Percentiles rank a stretch among this genome's conserved stretches.
Evolutionary conservation across 2,113 vertebrate species (phyloP).

Genomic region (Himantopus leucocephalus): DNA sequence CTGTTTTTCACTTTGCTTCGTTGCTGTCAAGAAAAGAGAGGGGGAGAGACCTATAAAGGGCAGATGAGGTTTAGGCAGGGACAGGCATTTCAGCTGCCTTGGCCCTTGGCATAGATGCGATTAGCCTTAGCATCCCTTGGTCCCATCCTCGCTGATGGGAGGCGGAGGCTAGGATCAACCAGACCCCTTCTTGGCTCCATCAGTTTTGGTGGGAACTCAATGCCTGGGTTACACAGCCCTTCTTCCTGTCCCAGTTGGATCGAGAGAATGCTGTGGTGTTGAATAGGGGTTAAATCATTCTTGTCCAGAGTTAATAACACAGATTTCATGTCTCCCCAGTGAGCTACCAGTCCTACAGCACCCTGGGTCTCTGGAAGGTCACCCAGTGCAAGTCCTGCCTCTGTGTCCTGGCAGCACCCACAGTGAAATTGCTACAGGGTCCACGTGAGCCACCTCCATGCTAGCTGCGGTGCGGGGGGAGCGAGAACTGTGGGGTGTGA

Average conservation of each 20-base stretch:
- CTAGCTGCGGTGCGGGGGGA: background rate
- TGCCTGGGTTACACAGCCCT: background rate
- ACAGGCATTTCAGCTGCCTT: background rate
- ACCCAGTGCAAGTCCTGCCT: background rate
- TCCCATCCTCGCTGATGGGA: background rate
- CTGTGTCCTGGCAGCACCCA: rapidly evolving
- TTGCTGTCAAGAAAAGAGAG: slow-evolving; percentile 1
- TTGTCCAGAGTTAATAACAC: background rate
- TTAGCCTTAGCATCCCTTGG: background rate
- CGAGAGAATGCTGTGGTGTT: background rate
- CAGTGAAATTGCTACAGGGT: rapidly evolving
- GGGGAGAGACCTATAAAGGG: background rate
- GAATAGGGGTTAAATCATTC: too few species aligned
- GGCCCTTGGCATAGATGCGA: background rate
- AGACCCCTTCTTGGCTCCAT: background rate
- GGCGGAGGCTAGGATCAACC: background rate
- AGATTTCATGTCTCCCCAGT: background rate
- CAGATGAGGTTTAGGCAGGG: background rate
- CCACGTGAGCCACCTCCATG: rapidly evolving
- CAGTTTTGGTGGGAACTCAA: rapidly evolving
- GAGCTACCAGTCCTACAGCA: background rate
- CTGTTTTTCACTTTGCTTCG: slow-evolving; percentile 7
- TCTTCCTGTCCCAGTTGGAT: background rate
- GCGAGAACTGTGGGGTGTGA: background rate
- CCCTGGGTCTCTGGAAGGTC: background rate